These are phyloP conservation scores for Lottia gigantea DNA, from an alignment of 2,888 invertebrate genomes.

Conservation along the genomic window DNA sequence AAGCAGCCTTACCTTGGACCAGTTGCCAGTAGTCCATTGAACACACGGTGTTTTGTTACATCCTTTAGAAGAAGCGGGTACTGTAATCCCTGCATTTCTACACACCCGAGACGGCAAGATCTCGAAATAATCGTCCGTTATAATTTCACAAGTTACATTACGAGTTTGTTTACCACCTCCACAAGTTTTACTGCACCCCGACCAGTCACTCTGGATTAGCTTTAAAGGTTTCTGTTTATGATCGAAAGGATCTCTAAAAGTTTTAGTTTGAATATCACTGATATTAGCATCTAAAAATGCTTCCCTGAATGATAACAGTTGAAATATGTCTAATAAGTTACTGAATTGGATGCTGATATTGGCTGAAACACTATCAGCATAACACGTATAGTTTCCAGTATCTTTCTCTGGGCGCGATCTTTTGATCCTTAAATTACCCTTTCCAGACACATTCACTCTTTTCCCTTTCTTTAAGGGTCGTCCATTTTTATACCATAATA, in stretches of 20 bases:
- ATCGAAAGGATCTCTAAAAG: slow-evolving; percentile 50
- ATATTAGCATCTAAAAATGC: slow-evolving; percentile 12
- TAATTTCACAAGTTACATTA: slow-evolving; percentile 57
- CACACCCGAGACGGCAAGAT: slow-evolving; percentile 47
- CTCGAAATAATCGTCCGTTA: slow-evolving; percentile 54
- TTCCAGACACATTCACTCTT: slow-evolving; percentile 36
- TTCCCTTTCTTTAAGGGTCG: slow-evolving; percentile 36
- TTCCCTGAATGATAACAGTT: slow-evolving; percentile 16
- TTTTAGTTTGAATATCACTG: slow-evolving; percentile 22
- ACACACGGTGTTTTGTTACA: slow-evolving; percentile 88
- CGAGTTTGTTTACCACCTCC: slow-evolving; percentile 52
- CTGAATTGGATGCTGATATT: slow-evolving; percentile 50
- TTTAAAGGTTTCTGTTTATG: slow-evolving; percentile 37
- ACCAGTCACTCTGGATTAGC: slow-evolving; percentile 51
- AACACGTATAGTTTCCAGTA: slow-evolving; percentile 56
- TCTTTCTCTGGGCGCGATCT: slow-evolving; percentile 47
- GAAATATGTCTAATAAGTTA: slow-evolving; percentile 44
- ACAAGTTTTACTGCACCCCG: slow-evolving; percentile 52
- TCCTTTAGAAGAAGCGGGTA: slow-evolving; percentile 82
- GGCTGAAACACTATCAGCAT: slow-evolving; percentile 47
- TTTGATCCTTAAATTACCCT: slow-evolving; percentile 49
- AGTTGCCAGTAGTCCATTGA: slow-evolving; percentile 89
- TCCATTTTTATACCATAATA: slow-evolving; percentile 59
- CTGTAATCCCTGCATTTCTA: slow-evolving; percentile 54
- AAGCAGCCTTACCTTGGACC: slow-evolving; percentile 84